Percentiles rank a stretch among this genome's conserved stretches.
phyloP scores from a whole-genome alignment of 1,140 invertebrate species.

The Ceratosolen solmsi region DNA sequence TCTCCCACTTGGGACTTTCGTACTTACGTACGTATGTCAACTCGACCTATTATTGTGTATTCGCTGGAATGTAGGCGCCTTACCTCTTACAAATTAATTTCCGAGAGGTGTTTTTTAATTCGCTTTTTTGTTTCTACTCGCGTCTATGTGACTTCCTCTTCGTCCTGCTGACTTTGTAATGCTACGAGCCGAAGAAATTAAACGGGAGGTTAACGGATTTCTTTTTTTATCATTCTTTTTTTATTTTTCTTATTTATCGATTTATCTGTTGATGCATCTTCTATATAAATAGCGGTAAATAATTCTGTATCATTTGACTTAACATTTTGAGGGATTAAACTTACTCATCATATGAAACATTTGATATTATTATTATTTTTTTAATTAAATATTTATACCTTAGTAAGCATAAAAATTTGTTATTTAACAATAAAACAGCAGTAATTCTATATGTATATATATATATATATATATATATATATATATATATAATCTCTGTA shows the following conservation, averaged over 20 bases:
- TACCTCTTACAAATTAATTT: conserved; percentile 18
- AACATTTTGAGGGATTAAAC: no score
- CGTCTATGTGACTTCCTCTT: not conserved
- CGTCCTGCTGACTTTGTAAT: not conserved
- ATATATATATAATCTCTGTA: no score
- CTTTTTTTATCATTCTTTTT: not conserved
- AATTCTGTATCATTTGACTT: no score
- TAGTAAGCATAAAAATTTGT: no score
- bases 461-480: no score
- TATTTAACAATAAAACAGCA: no score
- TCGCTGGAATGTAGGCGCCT: conserved; percentile 8
- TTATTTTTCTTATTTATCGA: not conserved
- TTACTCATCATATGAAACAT: no score
- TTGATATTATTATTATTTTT: no score
- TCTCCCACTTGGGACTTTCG: conserved; percentile 12
- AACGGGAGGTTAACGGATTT: not conserved
- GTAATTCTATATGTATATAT: no score
- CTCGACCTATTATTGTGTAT: not conserved
- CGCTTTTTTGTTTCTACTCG: not conserved
- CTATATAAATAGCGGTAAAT: no score
- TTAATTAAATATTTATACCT: no score
- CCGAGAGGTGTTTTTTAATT: not conserved
- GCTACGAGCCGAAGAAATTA: not conserved
- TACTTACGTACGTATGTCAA: not conserved
- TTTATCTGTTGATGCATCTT: no score